Evolutionary conservation across 2,888 invertebrate genomes (phyloP), one percentile per base, ranked within the genome.

Genomic region (Cheilosia variabilis): DNA sequence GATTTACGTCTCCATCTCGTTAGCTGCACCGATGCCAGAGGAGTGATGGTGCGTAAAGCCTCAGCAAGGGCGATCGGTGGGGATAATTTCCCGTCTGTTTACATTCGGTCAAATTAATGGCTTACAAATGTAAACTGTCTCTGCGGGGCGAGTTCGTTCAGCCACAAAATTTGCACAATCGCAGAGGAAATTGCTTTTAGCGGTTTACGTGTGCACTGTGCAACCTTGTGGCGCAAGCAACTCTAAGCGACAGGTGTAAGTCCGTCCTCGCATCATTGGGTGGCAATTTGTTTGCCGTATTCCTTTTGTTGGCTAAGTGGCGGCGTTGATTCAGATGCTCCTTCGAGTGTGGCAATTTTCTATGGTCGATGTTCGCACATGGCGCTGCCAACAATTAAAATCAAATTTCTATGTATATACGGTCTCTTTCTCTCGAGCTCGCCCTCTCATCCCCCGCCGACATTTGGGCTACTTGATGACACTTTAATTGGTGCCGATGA

Each of bases 111-210:
- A 86, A 86, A 76, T 71, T 72, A 86, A 81, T 76, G 86, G 55
- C 80, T 86, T 86, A 86, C 86, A 81, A 81, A 75, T 80, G 84
- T 86, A 80, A 86, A 86, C 60, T 80, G 80, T 86, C 75, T 79
- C 78, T 72, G 69, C 53, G 55, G 57, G 52, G 53, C 31, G 53
- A 60, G 47, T 53, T 80, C 58, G 71, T 71, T 81, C 76, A 72
- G 86, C 86, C 86, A 86, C 86, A 86, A 81, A 86, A 86, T 86
- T 86, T 86, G 86, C 86, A 86, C 86, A 86, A 86, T 86, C 86
- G 81, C 65, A 72, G 71, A 87, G 87, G 87, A 87, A 87, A 87
- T 87, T 87, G 87, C 82, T 87, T 87, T 82, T 87, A 87, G 87
- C 73, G 87, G 87, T 87, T 87, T 68, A 76, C 62, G 77, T 82